Conservation (phyloP, 35 echinoderm and acorn worm genomes). For the Heliocidaris erythrogramma region DNA sequence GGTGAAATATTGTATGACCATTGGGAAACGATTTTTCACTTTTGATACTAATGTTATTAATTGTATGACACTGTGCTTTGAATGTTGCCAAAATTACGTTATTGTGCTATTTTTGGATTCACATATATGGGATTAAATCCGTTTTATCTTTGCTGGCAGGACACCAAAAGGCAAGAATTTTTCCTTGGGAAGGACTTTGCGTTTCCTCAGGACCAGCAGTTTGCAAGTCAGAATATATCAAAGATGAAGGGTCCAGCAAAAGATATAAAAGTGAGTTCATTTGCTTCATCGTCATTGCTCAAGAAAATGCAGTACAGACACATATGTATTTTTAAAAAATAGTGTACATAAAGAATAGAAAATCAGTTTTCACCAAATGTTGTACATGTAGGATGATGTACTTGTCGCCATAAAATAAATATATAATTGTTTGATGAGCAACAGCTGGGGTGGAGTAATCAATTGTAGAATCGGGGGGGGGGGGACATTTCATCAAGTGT, state of each 20-base stretch:
- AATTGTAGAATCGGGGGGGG: neutral
- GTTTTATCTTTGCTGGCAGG: slow-evolving; percentile 38
- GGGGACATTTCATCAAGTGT: too few relatives aligned
- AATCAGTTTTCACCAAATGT: neutral
- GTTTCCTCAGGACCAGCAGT: slow-evolving; percentile 58
- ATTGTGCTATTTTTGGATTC: neutral
- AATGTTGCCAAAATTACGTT: too few relatives aligned
- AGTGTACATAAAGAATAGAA: neutral
- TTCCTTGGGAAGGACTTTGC: slow-evolving; percentile 68
- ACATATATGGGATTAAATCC: neutral
- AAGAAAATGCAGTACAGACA: too few relatives aligned
- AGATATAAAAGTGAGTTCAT: slow-evolving; percentile 62
- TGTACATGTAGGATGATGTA: neutral
- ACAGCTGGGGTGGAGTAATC: neutral
- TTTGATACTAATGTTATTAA: neutral
- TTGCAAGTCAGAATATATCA: slow-evolving; percentile 65
- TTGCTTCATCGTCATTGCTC: neutral
- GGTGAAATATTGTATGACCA: neutral
- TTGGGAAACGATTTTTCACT: neutral
- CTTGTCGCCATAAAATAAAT: neutral
- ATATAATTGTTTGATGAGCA: slow-evolving; percentile 9
- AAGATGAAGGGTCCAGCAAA: slow-evolving; percentile 49
- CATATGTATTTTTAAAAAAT: neutral
- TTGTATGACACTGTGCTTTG: too few relatives aligned
- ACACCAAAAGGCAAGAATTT: slow-evolving; percentile 73